Evolutionary conservation across 2,113 vertebrate species (phyloP).

Genomic region (human): DNA sequence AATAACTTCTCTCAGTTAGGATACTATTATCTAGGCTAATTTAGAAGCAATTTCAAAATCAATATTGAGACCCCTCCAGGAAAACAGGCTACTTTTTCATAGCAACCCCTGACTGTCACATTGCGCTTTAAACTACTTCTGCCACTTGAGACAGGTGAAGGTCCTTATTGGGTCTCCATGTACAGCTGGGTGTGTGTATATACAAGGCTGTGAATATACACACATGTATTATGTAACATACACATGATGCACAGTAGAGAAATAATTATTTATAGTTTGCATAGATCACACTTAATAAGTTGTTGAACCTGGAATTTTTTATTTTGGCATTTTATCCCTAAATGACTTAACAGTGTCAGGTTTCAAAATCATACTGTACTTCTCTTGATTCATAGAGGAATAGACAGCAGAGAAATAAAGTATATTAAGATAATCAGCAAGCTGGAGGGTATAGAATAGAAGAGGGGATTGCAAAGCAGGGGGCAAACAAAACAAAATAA

Average conservation of each 20-base stretch:
- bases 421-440: conserved; percentile 58
- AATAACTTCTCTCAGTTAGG: background rate
- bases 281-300: background rate
- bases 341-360: conserved; percentile 31
- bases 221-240: background rate
- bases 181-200: background rate
- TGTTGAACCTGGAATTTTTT: background rate
- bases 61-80: background rate
- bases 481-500: background rate
- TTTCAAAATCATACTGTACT: conserved; percentile 62
- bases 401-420: conserved; percentile 54
- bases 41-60: background rate
- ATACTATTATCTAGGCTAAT: background rate
- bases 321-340: conserved; percentile 44
- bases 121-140: background rate
- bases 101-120: background rate
- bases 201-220: background rate
- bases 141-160: background rate
- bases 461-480: conserved; percentile 64
- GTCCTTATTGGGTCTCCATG: background rate
- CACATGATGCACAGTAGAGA: background rate
- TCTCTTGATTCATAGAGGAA: conserved; percentile 52
- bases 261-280: background rate
- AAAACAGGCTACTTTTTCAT: background rate
- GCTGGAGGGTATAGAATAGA: conserved; percentile 61